Conservation (phyloP, 2,797 vertebrate genomes). For the Centropyge bicolor region DNA sequence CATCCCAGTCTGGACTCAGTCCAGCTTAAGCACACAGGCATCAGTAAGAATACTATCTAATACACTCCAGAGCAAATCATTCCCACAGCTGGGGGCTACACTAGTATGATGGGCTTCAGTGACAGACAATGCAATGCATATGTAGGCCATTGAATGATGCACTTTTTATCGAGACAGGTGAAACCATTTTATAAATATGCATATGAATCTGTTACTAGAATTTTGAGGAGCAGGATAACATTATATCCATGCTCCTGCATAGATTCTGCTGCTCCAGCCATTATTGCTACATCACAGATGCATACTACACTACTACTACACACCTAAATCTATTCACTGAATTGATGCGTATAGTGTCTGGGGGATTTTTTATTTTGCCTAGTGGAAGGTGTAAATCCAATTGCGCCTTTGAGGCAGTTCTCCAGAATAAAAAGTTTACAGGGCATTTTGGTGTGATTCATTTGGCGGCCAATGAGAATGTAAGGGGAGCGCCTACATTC, state of each 20-base stretch:
- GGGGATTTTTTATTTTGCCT: neutral
- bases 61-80: conserved; percentile 41
- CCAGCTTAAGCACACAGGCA: conserved; percentile 48
- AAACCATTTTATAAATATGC: neutral
- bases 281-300: neutral
- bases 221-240: neutral
- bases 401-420: conserved; percentile 16
- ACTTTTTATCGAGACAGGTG: neutral
- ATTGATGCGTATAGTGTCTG: neutral
- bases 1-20: conserved; percentile 58
- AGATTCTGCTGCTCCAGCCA: neutral
- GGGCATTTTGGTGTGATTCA: conserved; percentile 54
- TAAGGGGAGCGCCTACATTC: conserved; percentile 67
- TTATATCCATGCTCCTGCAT: neutral
- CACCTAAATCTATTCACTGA: neutral
- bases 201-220: neutral
- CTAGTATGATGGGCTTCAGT: conserved; percentile 19
- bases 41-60: conserved; percentile 40
- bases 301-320: neutral
- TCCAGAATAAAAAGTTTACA: conserved; percentile 42
- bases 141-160: conserved; percentile 31
- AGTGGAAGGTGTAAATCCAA: neutral
- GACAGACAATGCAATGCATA: conserved; percentile 20
- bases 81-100: conserved; percentile 24
- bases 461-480: conserved; percentile 57